Conservation (phyloP, 1,140 invertebrate species). For the Caerostris darwini region DNA sequence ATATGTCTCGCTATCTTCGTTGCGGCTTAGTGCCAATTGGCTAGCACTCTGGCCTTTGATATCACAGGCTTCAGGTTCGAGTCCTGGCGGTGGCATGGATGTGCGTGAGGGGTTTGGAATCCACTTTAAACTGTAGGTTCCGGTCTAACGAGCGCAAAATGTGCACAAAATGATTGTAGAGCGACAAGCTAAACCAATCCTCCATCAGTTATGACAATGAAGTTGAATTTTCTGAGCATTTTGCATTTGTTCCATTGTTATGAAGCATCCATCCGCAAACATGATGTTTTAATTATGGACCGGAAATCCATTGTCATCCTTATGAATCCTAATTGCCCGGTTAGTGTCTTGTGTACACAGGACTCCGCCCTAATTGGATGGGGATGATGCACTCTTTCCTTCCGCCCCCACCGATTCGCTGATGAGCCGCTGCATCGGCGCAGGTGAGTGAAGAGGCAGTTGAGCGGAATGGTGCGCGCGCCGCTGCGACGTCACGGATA, state of each 20-base stretch:
- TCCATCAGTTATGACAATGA: no score
- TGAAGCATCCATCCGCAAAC: background rate
- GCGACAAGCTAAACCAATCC: no score
- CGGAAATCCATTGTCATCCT: background rate
- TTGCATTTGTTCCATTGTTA: background rate
- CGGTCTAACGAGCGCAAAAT: no score
- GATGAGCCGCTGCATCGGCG: background rate
- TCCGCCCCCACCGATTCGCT: background rate
- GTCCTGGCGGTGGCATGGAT: no score
- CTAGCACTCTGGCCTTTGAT: no score
- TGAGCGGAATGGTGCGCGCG: constrained; percentile 12
- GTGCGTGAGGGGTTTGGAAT: no score
- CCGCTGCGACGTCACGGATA: background rate
- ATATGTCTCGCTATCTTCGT: no score
- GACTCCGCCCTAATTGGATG: constrained; percentile 24
- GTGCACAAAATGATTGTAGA: no score
- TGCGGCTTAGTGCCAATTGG: no score
- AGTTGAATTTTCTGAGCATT: background rate
- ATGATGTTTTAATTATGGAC: background rate
- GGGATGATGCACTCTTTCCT: background rate
- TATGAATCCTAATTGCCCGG: constrained; percentile 23
- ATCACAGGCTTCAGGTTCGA: no score
- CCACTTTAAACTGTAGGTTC: no score
- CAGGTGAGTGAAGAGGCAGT: constrained; percentile 24
- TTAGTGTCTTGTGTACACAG: background rate